A percentile compares a stretch with the other conserved stretches of the same genome.
Conservation (phyloP, 2,888 invertebrate genomes). For the Euclidia mi region DNA sequence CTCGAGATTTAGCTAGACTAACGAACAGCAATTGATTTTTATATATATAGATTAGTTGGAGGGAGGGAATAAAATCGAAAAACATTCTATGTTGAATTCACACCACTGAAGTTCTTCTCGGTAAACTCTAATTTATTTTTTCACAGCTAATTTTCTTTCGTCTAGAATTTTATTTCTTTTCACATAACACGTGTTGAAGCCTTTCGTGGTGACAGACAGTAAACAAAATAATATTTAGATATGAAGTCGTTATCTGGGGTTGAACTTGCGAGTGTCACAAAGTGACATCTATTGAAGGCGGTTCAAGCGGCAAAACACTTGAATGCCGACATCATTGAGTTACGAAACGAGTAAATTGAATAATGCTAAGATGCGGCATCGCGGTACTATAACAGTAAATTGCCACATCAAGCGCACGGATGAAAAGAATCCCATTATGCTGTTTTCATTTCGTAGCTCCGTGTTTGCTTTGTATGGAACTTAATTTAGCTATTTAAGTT, state of each 20-base stretch:
- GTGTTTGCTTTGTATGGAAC: neutral
- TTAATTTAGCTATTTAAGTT: neutral
- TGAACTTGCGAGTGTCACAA: conserved; percentile 78
- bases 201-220: conserved; percentile 55
- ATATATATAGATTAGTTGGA: no score
- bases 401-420: neutral
- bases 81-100: neutral
- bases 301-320: conserved; percentile 79
- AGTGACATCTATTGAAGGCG: conserved; percentile 82
- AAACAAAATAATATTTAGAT: conserved; percentile 65
- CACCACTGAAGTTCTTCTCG: neutral
- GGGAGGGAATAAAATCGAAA: no score
- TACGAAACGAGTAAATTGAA: conserved; percentile 63
- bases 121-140: conserved; percentile 4
- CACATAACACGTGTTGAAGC: conserved; percentile 27
- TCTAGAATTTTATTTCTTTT: conserved; percentile 11
- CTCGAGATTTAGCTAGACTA: no score
- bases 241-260: conserved; percentile 76
- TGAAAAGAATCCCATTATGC: neutral
- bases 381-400: neutral
- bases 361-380: conserved; percentile 47
- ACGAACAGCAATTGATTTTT: no score
- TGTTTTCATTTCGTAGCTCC: no score
- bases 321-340: conserved; percentile 67
- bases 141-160: neutral